Evolutionary conservation across 2,888 invertebrate species (phyloP).

Genomic region (Andrena dorsata): DNA sequence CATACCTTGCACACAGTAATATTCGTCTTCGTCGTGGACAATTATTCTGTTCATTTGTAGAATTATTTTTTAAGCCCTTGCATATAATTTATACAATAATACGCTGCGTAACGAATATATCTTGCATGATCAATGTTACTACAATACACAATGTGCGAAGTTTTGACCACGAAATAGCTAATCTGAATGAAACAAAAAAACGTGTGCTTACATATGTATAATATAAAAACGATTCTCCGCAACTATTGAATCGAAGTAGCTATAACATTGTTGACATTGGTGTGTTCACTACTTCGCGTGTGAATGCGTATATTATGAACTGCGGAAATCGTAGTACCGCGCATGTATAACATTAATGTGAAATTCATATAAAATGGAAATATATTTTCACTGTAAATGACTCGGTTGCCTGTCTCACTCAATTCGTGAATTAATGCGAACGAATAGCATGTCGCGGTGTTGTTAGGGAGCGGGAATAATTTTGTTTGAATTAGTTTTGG

Average conservation of each 20-base stretch:
- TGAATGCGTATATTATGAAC: conserved; percentile 51
- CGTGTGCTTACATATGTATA: conserved; percentile 10
- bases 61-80: conserved; percentile 38
- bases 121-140: neutral
- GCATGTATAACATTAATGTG: conserved; percentile 63
- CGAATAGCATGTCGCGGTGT: neutral
- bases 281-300: conserved; percentile 35
- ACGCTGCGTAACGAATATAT: conserved; percentile 9
- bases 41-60: conserved; percentile 38
- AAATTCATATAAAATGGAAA: conserved; percentile 64
- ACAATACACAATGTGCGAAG: neutral
- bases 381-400: conserved; percentile 73
- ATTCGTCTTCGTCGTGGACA: conserved; percentile 19
- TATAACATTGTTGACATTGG: conserved; percentile 25
- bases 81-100: conserved; percentile 16
- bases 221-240: conserved; percentile 36
- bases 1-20: neutral
- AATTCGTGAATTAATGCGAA: neutral
- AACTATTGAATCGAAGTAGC: conserved; percentile 33
- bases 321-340: conserved; percentile 35
- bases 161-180: too few species aligned
- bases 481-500: neutral
- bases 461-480: neutral
- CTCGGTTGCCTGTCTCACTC: conserved; percentile 8
- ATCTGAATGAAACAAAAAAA: too few species aligned